Evolutionary conservation across 2,888 invertebrate genomes (phyloP), one percentile per base, ranked within the genome.

Genomic region (Polyommatus icarus): DNA sequence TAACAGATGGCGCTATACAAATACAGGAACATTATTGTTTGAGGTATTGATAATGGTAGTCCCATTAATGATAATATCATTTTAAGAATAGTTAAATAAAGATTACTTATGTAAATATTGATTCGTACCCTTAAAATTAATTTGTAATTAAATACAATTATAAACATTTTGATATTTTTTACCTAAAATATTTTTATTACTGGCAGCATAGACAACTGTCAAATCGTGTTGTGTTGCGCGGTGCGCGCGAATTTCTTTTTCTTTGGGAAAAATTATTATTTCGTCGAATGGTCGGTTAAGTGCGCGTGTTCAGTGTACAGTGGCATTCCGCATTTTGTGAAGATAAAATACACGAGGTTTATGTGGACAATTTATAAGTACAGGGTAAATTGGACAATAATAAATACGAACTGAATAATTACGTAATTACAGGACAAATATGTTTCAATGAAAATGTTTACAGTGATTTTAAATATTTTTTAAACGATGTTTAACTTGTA

Each of bases 231-330:
- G 78, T 78, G 81, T 79, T 57, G 78, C 76, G 80, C 76, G 77
- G 78, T 76, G 80, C 76, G 79, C 79, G 78, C 79, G 80, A 76
- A 80, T 79, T 75, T 77, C 46, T 50, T 75, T 76, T 76, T 79
- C 50, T 54, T 76, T 75, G 76, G 75, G 75, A 77, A 78, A 79
- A 77, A 76, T 77, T 76, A 76, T 77, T 76, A 78, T 67, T 50
- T 75, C 54, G 75, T 75, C 24, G 75, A 75, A 29, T 3, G 75
- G 54, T 54, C 20, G 50, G 29, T 24, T 7, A 5, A 18, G 75
- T 54, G 54, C 54, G 75, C 18, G 75, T 75, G 75, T 75, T 24
- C 7, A 54, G 75, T 75, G 75, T 75, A 15, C 7, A 54, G 75
- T 75, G 54, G 50, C 24, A 7, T 46, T 46, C 36, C 36, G 36